Percentiles rank a stretch among this genome's conserved stretches.
These are phyloP conservation scores for Ormyrus nitidulus DNA, from an alignment of 2,888 invertebrate genomes.

Conservation along the genomic window DNA sequence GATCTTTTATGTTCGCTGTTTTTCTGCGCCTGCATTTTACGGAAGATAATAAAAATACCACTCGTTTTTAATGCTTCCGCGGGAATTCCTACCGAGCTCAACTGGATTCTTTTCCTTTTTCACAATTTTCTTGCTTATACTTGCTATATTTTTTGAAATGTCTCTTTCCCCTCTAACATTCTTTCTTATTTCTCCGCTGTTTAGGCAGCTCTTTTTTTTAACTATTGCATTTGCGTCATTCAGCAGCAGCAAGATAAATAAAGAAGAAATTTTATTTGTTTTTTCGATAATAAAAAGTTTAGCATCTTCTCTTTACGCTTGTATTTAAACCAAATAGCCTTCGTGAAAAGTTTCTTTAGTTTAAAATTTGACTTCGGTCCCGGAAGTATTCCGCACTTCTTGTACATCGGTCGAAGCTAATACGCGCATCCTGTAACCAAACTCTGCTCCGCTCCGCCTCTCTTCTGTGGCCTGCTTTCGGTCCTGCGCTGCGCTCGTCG, in stretches of 20 bases:
- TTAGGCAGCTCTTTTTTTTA: too few relatives aligned
- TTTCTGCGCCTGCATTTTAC: constrained; percentile 47
- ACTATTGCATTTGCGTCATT: too few relatives aligned
- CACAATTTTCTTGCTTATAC: not conserved
- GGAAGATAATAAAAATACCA: constrained; percentile 53
- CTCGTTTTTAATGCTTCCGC: constrained; percentile 51
- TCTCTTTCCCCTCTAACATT: not conserved
- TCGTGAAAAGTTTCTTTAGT: too few relatives aligned
- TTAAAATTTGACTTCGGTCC: too few relatives aligned
- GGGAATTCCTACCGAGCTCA: constrained; percentile 39
- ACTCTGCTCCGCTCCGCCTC: not conserved
- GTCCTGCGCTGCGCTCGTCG: not conserved
- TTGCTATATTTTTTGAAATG: constrained; percentile 1
- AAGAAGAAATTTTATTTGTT: too few relatives aligned
- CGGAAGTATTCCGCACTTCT: not conserved
- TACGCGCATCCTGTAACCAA: constrained; percentile 11
- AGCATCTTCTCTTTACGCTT: too few relatives aligned
- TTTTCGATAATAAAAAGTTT: too few relatives aligned
- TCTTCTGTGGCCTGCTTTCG: not conserved
- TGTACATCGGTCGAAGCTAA: not conserved
- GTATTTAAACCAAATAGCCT: too few relatives aligned
- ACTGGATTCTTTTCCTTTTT: constrained; percentile 31
- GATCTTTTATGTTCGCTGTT: constrained; percentile 44
- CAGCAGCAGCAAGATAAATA: too few relatives aligned
- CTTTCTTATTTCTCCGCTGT: constrained; percentile 1